Percentiles rank a stretch among this genome's conserved stretches.
Conservation (phyloP, 1,140 invertebrate species). For the Drosophila kurseongensis region DNA sequence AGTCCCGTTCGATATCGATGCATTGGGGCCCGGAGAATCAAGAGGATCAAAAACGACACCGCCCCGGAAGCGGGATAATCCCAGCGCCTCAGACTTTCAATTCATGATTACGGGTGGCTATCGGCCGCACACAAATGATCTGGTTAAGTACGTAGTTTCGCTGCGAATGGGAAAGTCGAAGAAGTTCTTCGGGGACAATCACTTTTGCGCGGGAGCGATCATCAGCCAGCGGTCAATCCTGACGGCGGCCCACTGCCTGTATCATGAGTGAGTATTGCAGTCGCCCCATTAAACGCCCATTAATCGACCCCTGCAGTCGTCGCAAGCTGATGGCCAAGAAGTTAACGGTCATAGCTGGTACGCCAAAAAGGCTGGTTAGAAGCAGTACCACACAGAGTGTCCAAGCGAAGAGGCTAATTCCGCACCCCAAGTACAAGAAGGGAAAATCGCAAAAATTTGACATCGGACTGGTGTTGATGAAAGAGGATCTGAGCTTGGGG, state of each 20-base stretch:
- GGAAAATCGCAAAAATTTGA: slow-evolving; percentile 7
- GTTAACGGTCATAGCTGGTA: slow-evolving; percentile 40
- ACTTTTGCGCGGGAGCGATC: slow-evolving; percentile 62
- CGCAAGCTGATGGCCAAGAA: not conserved
- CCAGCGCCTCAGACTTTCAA: slow-evolving; percentile 34
- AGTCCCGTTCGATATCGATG: no score
- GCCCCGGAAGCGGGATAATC: not conserved
- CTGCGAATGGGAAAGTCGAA: not conserved
- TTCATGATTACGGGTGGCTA: slow-evolving; percentile 65
- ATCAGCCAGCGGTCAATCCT: slow-evolving; percentile 37
- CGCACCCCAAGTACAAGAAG: slow-evolving; percentile 43
- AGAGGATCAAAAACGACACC: not conserved
- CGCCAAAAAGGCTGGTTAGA: slow-evolving; percentile 39
- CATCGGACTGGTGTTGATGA: slow-evolving; percentile 45
- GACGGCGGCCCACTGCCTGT: slow-evolving; percentile 69
- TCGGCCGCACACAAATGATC: slow-evolving; percentile 23
- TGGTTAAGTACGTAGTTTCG: slow-evolving; percentile 49
- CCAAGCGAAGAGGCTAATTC: slow-evolving; percentile 3
- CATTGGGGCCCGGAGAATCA: no score
- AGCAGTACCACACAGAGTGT: slow-evolving; percentile 16
- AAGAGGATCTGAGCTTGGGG: not conserved
- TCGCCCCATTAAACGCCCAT: no score
- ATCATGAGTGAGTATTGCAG: slow-evolving; percentile 15
- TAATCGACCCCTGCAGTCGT: not conserved
- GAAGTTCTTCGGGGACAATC: slow-evolving; percentile 51